Percentiles rank a stretch among this genome's conserved stretches.
phyloP scores from a whole-genome alignment of 2,888 invertebrate genomes.

The Anoncus sp. region DNA sequence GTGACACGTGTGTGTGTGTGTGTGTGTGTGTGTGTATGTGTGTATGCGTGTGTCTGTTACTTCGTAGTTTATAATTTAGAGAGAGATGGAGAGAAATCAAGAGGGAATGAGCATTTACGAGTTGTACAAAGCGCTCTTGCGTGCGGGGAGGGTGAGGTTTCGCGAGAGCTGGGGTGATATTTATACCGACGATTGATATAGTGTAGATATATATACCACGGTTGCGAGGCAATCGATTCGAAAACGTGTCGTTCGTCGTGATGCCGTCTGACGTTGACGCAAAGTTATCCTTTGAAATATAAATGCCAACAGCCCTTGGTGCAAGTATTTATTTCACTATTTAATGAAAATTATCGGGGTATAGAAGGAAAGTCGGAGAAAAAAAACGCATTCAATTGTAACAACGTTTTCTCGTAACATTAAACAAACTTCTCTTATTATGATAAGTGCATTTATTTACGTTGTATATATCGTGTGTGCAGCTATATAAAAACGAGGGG shows the following conservation, averaged over 20 bases:
- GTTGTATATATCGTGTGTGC: neutral
- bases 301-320: neutral
- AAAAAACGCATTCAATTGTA: conserved; percentile 1
- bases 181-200: conserved; percentile 53
- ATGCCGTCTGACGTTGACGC: neutral
- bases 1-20: conserved; percentile 23
- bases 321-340: neutral
- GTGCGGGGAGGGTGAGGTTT: conserved; percentile 30
- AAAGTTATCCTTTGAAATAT: conserved; percentile 2
- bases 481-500: neutral
- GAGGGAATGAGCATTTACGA: conserved; percentile 53
- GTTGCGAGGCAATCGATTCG: conserved; percentile 17
- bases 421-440: neutral
- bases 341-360: conserved; percentile 8
- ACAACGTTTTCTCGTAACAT: conserved; percentile 9
- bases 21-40: conserved; percentile 12
- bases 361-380: neutral
- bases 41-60: conserved; percentile 18
- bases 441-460: conserved; percentile 14
- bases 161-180: conserved; percentile 20
- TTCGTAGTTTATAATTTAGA: conserved; percentile 59
- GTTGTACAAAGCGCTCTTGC: conserved; percentile 26
- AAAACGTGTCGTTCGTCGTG: conserved; percentile 2
- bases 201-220: conserved; percentile 1
- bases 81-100: conserved; percentile 34